A percentile compares a stretch with the other conserved stretches of the same genome.
These are phyloP conservation scores for Drosophila greeni DNA, from an alignment of 2,888 invertebrate species.

Conservation along the genomic window DNA sequence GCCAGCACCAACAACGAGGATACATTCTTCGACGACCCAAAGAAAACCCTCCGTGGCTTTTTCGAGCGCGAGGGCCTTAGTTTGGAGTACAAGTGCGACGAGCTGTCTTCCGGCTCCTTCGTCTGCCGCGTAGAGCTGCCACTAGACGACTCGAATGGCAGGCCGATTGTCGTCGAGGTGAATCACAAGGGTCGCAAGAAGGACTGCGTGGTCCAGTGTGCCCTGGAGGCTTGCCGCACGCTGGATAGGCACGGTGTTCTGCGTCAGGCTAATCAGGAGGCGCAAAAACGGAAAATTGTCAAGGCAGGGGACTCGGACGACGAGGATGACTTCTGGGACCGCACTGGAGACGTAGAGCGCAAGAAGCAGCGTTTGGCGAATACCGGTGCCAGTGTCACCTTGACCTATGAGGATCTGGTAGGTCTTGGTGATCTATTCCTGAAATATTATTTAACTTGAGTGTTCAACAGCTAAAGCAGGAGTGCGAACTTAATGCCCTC, in stretches of 20 bases:
- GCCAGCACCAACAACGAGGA: conserved; percentile 91
- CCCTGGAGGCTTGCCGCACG: conserved; percentile 95
- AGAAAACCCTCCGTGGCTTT: conserved; percentile 94
- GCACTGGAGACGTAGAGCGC: conserved; percentile 94
- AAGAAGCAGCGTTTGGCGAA: conserved; percentile 85
- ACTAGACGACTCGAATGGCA: conserved; percentile 87
- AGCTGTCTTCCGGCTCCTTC: conserved; percentile 91
- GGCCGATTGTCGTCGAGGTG: conserved; percentile 90
- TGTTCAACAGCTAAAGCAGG: conserved; percentile 67
- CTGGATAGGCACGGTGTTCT: conserved; percentile 92
- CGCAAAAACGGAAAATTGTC: conserved; percentile 88
- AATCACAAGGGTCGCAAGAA: conserved; percentile 95
- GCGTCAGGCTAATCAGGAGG: conserved; percentile 91
- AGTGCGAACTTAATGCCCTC: conserved; percentile 80
- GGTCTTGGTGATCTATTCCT: conserved; percentile 32
- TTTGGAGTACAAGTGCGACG: conserved; percentile 91
- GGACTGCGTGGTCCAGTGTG: conserved; percentile 94
- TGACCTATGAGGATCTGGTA: conserved; percentile 85
- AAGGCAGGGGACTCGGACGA: conserved; percentile 93
- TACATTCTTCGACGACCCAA: conserved; percentile 94
- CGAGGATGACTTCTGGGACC: conserved; percentile 96
- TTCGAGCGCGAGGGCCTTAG: conserved; percentile 95
- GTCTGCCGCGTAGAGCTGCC: conserved; percentile 91
- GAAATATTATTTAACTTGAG: not conserved
- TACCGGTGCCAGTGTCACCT: conserved; percentile 70